Evolutionary conservation across 2,888 invertebrate species (phyloP), one percentile per base, ranked within the genome.

Genomic region (Chouioia cunea): DNA sequence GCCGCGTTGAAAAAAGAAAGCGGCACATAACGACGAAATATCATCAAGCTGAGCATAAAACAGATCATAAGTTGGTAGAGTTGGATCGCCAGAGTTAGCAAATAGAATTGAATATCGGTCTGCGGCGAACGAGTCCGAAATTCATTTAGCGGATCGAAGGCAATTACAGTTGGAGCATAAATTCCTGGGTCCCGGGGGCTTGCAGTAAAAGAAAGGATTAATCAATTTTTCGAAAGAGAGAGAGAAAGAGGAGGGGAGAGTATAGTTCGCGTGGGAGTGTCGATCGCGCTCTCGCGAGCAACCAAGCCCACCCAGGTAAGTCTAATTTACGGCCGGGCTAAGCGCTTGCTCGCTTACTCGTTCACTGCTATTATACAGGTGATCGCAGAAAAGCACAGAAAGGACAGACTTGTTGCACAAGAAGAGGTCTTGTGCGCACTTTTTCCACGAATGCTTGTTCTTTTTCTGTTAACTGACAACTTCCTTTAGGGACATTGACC

Each of bases 251-350:
- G 47, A 36, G 16, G 44, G 46, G 16, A 16, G 22, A 57, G 22
- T 43, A n/a, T n/a, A 56, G 57, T 62, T 48, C 23, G 59, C 70
- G 64, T 73, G 69, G 69, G 68, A 69, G 73, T 69, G 65, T 60
- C 69, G 73, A 73, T 62, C 62, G 63, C 71, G 58, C 48, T 43
- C 36, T 36, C n/a, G 18, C 10, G 27, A 60, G n/a, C n/a, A n/a
- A n/a, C n/a, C n/a, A n/a, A n/a, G 73, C 52, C 73, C 73, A 73
- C 73, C 73, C 73, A 73, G 62, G 70, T 52, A 54, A 70, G 47
- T 65, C 73, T 70, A 73, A 73, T 73, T 73, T 73, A 73, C 70
- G 47, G 66, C 65, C 53, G 67, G 18, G 43, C 65, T 56, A 56
- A 65, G 60, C 59, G 62, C 71, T 50, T 22, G 57, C 62, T 57